phyloP scores from a whole-genome alignment of 2,888 invertebrate genomes.

The Panzeria rudis region DNA sequence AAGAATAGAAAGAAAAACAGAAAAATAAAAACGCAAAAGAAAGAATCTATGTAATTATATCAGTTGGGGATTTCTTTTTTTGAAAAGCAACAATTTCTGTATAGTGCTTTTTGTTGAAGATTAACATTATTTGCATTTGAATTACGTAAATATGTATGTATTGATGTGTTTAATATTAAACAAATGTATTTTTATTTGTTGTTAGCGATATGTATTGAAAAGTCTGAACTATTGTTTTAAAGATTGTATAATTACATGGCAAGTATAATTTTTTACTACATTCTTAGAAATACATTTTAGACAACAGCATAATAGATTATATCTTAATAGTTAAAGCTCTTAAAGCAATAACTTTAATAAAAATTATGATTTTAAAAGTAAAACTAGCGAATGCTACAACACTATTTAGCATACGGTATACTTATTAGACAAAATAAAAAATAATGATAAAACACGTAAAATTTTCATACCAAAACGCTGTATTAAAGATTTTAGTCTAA shows the following conservation, averaged over 20 bases:
- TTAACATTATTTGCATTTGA: not conserved
- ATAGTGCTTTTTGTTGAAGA: not conserved
- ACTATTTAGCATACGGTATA: not conserved
- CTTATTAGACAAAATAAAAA: not conserved
- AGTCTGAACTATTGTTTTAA: too few species aligned
- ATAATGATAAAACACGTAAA: not conserved
- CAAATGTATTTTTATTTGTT: too few species aligned
- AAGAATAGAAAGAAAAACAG: conserved; percentile 68
- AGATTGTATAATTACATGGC: too few species aligned
- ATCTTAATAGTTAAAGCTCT: too few species aligned
- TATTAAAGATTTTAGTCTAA: conserved; percentile 12
- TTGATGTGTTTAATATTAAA: too few species aligned
- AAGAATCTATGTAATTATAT: conserved; percentile 67
- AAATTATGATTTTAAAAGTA: not conserved
- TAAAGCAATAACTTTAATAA: too few species aligned
- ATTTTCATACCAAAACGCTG: conserved; percentile 33
- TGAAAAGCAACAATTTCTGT: conserved; percentile 6
- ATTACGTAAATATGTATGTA: not conserved
- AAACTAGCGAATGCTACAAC: not conserved
- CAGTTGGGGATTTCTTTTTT: conserved; percentile 61
- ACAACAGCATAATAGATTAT: too few species aligned
- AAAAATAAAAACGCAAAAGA: conserved; percentile 72
- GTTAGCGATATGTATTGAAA: too few species aligned
- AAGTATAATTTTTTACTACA: too few species aligned
- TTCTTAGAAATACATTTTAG: too few species aligned